Evolutionary conservation across 2,113 vertebrate genomes (phyloP).

Genomic region (Dasyurus viverrinus): DNA sequence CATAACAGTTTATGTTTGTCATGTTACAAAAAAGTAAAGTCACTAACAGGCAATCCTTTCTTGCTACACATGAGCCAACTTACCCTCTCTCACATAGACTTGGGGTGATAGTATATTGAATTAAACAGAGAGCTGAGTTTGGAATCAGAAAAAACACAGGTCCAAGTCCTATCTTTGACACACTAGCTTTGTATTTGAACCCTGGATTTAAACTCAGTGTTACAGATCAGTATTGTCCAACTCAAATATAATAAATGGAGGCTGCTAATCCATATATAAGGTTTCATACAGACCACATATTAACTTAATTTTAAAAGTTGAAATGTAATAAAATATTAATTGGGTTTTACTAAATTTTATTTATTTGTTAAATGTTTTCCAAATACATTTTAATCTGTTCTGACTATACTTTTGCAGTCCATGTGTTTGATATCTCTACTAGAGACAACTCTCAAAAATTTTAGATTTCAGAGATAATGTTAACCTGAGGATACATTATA

Average conservation of each 20-base stretch:
- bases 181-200: background rate
- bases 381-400: background rate
- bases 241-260: background rate
- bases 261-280: background rate
- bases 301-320: background rate
- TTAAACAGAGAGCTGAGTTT: background rate
- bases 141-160: background rate
- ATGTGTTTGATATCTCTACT: background rate
- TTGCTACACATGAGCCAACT: background rate
- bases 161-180: background rate
- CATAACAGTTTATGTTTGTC: conserved; percentile 18
- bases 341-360: background rate
- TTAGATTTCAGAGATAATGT: background rate
- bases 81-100: background rate
- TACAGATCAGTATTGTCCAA: background rate
- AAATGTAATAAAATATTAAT: background rate
- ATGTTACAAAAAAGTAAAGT: background rate
- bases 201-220: background rate
- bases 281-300: background rate
- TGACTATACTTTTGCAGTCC: background rate
- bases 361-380: background rate
- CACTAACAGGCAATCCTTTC: background rate
- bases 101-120: background rate
- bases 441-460: background rate
- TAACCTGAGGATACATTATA: conserved; percentile 7